Base-by-base conservation (phyloP, 2,888 invertebrate species). In the Melanchra persicariae region DNA sequence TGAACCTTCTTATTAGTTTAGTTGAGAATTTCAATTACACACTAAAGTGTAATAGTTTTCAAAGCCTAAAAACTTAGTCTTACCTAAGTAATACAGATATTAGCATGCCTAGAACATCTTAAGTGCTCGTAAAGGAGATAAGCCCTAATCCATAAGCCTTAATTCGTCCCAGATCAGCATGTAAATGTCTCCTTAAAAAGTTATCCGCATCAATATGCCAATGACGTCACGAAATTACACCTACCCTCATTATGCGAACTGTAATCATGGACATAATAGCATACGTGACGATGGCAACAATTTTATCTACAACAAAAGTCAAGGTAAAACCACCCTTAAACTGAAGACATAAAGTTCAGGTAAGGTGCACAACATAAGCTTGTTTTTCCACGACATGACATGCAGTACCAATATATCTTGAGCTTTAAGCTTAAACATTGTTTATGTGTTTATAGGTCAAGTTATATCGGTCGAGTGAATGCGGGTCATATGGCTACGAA, bases 191-290 rank as follows among this genome's bases (percentile, higher is more conserved):
- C 75, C 79, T 72, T 72, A 78, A 79, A 81, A 81, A 78, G 62
- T 72, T 69, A 67, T 64, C 62, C 74, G 59, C 87, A 89, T 89
- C 87, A 89, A 89, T 89, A 88, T 88, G 85, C 89, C 79, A 80
- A 88, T 89, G 90, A 90, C 89, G 87, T 87, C 88, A 88, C 85
- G 60, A 86, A 88, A 90, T 88, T 89, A 90, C 87, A 85, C 85
- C 86, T 85, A 89, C 88, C 88, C 86, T 83, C 85, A 89, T 88
- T 89, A 87, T 85, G 85, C 82, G 81, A 87, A 87, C 87, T 88
- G 88, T 89, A 88, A 90, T 90, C 90, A 88, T 82, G 82, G 86
- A 81, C 85, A 87, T 88, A 89, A 89, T 88, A 82, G 85, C 74
- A 77, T 82, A 90, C 90, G 90, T 90, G 90, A 89, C 88, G 85